These are phyloP conservation scores for Alviniconcha strummeri DNA, from an alignment of 2,888 invertebrate species.

Conservation along the genomic window DNA sequence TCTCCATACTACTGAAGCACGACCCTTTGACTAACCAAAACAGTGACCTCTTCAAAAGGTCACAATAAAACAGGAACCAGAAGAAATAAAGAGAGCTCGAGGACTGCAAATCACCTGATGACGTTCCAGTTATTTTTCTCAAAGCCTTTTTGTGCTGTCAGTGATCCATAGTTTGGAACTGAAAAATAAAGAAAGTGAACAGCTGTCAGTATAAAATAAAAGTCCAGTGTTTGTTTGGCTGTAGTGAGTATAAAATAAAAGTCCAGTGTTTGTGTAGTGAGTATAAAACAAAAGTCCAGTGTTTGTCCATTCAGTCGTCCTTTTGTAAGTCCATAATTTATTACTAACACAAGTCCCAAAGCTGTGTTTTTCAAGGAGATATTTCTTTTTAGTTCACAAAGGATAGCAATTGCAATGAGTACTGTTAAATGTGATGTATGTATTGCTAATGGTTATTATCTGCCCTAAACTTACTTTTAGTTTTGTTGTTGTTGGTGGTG, in stretches of 20 bases:
- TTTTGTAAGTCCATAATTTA: neutral
- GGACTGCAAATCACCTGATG: conserved; percentile 49
- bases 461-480: neutral
- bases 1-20: no score
- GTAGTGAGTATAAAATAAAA: neutral
- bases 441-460: neutral
- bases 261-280: neutral
- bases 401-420: neutral
- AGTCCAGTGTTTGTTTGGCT: no score
- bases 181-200: conserved; percentile 8
- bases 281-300: neutral
- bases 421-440: neutral
- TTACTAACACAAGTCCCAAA: no score
- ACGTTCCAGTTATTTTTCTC: conserved; percentile 59
- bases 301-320: neutral
- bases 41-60: no score
- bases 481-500: neutral
- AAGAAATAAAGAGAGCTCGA: no score
- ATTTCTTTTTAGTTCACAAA: no score
- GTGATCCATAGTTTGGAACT: conserved; percentile 26
- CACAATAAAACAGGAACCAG: no score
- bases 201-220: no score
- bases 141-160: conserved; percentile 49
- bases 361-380: no score
- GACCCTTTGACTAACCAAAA: no score